Percentiles rank a stretch among this genome's conserved stretches.
Evolutionary conservation across 2,888 invertebrate genomes (phyloP).

Genomic region (Seira musarum): DNA sequence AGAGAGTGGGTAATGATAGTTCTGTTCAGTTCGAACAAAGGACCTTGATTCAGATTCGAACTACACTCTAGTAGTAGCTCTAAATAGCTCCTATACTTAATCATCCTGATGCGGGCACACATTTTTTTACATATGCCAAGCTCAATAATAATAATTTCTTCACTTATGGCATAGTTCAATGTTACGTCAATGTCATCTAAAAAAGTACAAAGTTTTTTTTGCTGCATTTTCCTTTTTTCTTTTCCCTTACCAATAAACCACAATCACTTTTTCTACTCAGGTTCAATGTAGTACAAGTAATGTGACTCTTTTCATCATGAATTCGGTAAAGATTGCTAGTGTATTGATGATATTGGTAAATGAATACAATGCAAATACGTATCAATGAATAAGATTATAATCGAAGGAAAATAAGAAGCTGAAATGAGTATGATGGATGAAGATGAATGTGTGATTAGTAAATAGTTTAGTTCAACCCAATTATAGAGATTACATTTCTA

Average conservation of each 20-base stretch:
- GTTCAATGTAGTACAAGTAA: conserved; percentile 40
- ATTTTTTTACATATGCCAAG: neutral
- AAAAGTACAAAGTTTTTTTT: neutral
- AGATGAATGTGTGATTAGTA: too few relatives aligned
- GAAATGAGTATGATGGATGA: too few relatives aligned
- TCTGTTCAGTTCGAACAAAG: neutral
- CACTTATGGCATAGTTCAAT: neutral
- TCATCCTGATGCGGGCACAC: neutral
- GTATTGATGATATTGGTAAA: too few relatives aligned
- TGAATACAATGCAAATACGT: too few relatives aligned
- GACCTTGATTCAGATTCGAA: neutral
- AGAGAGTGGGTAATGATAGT: neutral
- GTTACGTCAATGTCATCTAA: conserved; percentile 23
- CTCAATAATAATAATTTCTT: neutral
- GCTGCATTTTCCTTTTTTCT: neutral
- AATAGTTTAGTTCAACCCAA: too few relatives aligned
- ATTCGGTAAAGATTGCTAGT: too few relatives aligned
- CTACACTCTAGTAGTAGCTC: neutral
- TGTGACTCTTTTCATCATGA: conserved; percentile 21
- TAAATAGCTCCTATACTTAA: neutral
- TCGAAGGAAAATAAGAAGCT: too few relatives aligned
- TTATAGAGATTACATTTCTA: too few relatives aligned
- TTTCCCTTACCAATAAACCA: conserved; percentile 12
- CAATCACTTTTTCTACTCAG: conserved; percentile 26
- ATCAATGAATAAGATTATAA: too few relatives aligned